Evolutionary conservation across 1,140 invertebrate species (phyloP), one percentile per base, ranked within the genome.

Genomic region (Chironomus tepperi): DNA sequence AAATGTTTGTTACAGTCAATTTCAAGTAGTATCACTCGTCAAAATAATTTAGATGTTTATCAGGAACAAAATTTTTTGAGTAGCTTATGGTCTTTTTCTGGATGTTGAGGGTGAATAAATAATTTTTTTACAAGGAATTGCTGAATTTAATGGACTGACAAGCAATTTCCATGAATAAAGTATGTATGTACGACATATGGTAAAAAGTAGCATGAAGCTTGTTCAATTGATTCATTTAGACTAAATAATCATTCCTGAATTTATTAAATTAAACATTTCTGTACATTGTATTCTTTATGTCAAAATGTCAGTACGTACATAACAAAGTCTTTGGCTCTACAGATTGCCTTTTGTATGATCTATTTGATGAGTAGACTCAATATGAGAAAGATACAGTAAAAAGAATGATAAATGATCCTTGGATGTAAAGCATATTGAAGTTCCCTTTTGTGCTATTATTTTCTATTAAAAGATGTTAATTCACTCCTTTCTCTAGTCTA

Each of bases 181-280:
- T 57, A 57, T 57, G 12, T 57, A 57, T n/a, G n/a, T 7, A 47
- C 47, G n/a, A 12, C 47, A 57, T 57, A 57, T 57, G 47, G 47
- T 57, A 12, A 10, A 57, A 57, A 57, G 47, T 57, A 57, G 47
- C 9, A 57, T 10, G 12, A 57, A 57, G 47, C 47, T 57, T n/a
- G n/a, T 57, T 57, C 47, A 57, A 57, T 57, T n/a, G 47, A 57
- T n/a, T 57, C 12, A 57, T 57, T 57, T 57, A 57, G 12, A 15
- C 12, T 9, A 57, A 57, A 57, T 57, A 12, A 57, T 57, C 47
- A 57, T 57, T 57, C n/a, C 5, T 15, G n/a, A 57, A 57, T 57
- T n/a, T 57, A n/a, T n/a, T n/a, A 57, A 57, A 57, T 57, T n/a
- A 57, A 57, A 57, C 47, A 57, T 57, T 57, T n/a, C n/a, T 57